Conservation (phyloP, 2,888 invertebrate genomes). For the Diarsia mendica region DNA sequence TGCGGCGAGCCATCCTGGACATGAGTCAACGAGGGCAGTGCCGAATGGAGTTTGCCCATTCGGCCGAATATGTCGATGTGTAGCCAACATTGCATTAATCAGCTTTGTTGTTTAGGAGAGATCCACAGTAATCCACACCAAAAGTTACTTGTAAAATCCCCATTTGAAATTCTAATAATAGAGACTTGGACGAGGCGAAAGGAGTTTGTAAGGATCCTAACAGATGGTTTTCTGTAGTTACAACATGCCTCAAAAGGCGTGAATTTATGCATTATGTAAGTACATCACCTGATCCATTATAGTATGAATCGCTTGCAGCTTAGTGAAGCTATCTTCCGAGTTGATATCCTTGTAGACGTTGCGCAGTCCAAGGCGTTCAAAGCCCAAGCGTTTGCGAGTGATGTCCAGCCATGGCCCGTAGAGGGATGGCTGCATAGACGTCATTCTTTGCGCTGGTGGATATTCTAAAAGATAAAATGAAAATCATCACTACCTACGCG, state of each 20-base stretch:
- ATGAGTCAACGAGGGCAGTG: background rate
- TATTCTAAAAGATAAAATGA: slow-evolving; percentile 22
- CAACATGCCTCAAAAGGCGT: too few species aligned
- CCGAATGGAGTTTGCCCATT: background rate
- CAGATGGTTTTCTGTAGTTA: too few species aligned
- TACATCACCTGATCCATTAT: slow-evolving; percentile 81
- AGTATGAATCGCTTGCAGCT: slow-evolving; percentile 83
- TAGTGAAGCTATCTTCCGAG: slow-evolving; percentile 75
- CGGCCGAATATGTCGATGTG: background rate
- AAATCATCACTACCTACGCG: background rate
- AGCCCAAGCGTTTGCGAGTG: slow-evolving; percentile 80
- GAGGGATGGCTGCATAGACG: slow-evolving; percentile 86
- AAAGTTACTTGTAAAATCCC: background rate
- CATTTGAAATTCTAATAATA: background rate
- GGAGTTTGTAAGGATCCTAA: background rate
- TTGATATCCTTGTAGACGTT: slow-evolving; percentile 80
- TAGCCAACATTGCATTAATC: background rate
- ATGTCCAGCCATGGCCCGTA: slow-evolving; percentile 84
- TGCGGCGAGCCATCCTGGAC: background rate
- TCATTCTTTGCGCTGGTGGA: slow-evolving; percentile 79
- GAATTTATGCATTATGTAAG: too few species aligned
- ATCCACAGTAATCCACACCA: background rate
- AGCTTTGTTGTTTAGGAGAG: background rate
- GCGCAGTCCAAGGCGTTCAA: slow-evolving; percentile 81
- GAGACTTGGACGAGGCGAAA: background rate